phyloP scores from a whole-genome alignment of 1,140 invertebrate genomes.

The Cotesia glomerata region DNA sequence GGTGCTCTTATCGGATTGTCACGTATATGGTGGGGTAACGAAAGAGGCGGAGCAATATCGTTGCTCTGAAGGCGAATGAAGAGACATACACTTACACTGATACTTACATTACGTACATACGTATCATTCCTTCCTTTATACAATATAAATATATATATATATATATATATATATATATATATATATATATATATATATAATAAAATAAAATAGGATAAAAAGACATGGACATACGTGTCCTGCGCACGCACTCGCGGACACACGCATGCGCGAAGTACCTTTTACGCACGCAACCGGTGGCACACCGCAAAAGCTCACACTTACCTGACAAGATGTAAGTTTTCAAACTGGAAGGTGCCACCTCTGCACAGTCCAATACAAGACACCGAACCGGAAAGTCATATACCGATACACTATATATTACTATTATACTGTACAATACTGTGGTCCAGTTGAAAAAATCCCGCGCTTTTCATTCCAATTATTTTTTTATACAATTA shows the following conservation, averaged over 20 bases:
- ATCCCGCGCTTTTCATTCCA: not conserved
- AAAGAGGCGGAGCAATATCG: constrained; percentile 49
- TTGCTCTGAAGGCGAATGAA: not conserved
- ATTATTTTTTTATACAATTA: too few species aligned
- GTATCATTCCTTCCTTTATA: too few species aligned
- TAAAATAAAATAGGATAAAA: too few species aligned
- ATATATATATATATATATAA: not conserved
- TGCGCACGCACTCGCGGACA: constrained; percentile 40
- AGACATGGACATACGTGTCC: not conserved
- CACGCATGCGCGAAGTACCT: constrained; percentile 28
- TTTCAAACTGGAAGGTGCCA: constrained; percentile 61
- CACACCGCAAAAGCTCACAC: constrained; percentile 57
- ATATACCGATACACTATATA: constrained; percentile 45
- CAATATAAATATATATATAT: too few species aligned
- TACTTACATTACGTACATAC: too few species aligned
- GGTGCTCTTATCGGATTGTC: not conserved
- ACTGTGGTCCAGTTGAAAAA: not conserved
- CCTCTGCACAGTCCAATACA: constrained; percentile 62
- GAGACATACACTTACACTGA: too few species aligned
- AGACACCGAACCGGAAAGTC: constrained; percentile 63
- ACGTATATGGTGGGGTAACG: constrained; percentile 39
- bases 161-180: too few species aligned
- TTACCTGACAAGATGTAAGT: constrained; percentile 64
- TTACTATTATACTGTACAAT: not conserved
- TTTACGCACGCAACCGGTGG: constrained; percentile 37